A percentile compares a stretch with the other conserved stretches of the same genome.
Conservation (phyloP, 2,797 vertebrate species). For the Xiphophorus birchmanni region DNA sequence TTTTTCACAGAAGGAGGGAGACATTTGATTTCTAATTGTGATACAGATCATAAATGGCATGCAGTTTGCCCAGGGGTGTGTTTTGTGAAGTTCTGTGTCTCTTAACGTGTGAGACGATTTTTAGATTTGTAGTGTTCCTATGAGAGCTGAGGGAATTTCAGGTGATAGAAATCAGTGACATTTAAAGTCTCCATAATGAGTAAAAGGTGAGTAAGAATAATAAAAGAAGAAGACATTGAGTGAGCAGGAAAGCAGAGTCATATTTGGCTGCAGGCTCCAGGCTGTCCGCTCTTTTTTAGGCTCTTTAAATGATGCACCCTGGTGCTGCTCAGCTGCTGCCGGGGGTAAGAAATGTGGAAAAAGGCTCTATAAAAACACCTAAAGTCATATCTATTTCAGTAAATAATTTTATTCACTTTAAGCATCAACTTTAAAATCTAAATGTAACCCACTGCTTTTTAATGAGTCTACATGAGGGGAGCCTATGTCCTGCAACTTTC, state of each 20-base stretch:
- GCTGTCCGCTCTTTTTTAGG: slow-evolving; percentile 33
- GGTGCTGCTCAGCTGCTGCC: slow-evolving; percentile 1
- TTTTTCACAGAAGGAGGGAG: slow-evolving; percentile 61
- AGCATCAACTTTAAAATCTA: not conserved
- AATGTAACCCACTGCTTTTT: not conserved
- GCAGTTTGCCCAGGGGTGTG: slow-evolving; percentile 55
- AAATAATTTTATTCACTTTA: not conserved
- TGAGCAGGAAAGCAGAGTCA: slow-evolving; percentile 24
- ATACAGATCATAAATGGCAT: slow-evolving; percentile 70
- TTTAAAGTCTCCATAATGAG: slow-evolving; percentile 66
- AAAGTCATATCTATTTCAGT: not conserved
- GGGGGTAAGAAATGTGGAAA: not conserved
- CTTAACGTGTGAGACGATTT: slow-evolving; percentile 43
- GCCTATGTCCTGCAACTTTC: not conserved
- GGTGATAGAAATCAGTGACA: slow-evolving; percentile 77
- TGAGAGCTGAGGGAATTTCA: slow-evolving; percentile 45
- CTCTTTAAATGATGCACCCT: slow-evolving; percentile 21
- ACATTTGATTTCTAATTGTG: slow-evolving; percentile 79
- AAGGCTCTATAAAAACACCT: not conserved
- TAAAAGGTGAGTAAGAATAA: slow-evolving; percentile 61
- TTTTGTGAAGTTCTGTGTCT: slow-evolving; percentile 54
- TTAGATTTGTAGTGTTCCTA: slow-evolving; percentile 45
- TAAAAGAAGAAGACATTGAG: slow-evolving; percentile 41
- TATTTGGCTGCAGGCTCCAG: slow-evolving; percentile 42
- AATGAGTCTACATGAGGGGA: not conserved